Base-by-base conservation (phyloP, 2,113 vertebrate genomes). In the Nyctereutes procyonoides region DNA sequence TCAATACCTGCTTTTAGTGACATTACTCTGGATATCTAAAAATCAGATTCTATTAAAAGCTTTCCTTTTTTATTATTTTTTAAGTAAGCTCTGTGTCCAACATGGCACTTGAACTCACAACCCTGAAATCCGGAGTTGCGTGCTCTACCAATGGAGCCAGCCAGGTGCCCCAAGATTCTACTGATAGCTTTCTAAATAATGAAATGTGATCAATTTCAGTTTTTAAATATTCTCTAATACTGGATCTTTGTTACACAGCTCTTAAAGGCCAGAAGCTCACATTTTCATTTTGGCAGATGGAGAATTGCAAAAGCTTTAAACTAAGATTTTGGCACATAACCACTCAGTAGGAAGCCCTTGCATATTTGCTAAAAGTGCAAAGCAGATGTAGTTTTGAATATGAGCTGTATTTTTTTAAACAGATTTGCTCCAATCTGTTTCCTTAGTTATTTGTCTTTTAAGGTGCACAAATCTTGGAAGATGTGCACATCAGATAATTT, bases 201-300 rank as follows among this genome's bases (percentile, higher is more conserved):
- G 35, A 67, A 51, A 53, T 94, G 35, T 63, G 24, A 14, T 81
- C 80, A 53, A 86, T 86, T 97, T 89, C 14, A 53, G 0, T 71
- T 94, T 92, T 88, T 90, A 28, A 63, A 30, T 86, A 0, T 82
- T 95, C 12, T 89, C 38, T 16, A 69, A 38, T 77, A 87, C 60
- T 55, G 32, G 35, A 32, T 82, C 71, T 65, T 53, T 77, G n/a
- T 85, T 63, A 60, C 22, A 55, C 8, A 76, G n/a, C 56, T 87
- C 24, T 92, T 82, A 89, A 43, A 77, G 60, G 35, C 65, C 73
- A 93, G 58, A 94, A 96, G 53, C n/a, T 43, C 26, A 7, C 65
- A n/a, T 77, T 85, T 95, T 85, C n/a, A 74, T 96, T 89, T 35
- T 96, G 51, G 38, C 63, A 90, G 83, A 92, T 51, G 30, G 92